Evolutionary conservation across 2,888 invertebrate species (phyloP).

Genomic region (Blastobasis lacticolella): DNA sequence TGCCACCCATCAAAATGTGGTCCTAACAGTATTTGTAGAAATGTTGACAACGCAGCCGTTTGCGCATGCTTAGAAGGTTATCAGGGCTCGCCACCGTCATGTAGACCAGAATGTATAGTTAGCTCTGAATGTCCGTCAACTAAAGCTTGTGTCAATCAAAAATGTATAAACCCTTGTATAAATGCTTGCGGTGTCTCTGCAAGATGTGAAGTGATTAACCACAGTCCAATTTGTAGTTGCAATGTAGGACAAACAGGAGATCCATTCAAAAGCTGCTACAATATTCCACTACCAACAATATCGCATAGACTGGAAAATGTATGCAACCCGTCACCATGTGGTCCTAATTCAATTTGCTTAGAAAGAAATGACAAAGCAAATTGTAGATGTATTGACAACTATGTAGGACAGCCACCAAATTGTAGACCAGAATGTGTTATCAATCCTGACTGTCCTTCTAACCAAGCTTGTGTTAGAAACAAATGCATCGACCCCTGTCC

Average conservation of each 20-base stretch:
- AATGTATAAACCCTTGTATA: conserved; percentile 88
- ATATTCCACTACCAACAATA: conserved; percentile 47
- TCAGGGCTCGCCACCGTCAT: conserved; percentile 85
- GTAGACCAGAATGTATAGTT: conserved; percentile 88
- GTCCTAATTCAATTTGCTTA: conserved; percentile 84
- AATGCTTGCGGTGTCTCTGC: conserved; percentile 87
- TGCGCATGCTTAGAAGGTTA: conserved; percentile 86
- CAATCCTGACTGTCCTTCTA: conserved; percentile 85
- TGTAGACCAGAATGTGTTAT: conserved; percentile 89
- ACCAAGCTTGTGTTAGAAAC: conserved; percentile 85
- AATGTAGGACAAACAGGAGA: conserved; percentile 84
- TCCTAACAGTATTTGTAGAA: conserved; percentile 83
- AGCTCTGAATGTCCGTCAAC: conserved; percentile 88
- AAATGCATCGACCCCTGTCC: conserved; percentile 89
- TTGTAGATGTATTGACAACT: conserved; percentile 84
- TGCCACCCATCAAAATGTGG: conserved; percentile 87
- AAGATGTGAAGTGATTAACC: conserved; percentile 86
- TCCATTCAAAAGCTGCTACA: conserved; percentile 84
- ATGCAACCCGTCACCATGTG: conserved; percentile 87
- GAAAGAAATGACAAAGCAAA: conserved; percentile 78
- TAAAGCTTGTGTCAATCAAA: conserved; percentile 86
- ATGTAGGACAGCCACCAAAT: conserved; percentile 85
- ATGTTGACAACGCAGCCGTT: conserved; percentile 84
- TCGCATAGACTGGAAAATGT: conserved; percentile 57
- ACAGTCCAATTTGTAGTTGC: conserved; percentile 91